A percentile compares a stretch with the other conserved stretches of the same genome.
phyloP scores from a whole-genome alignment of 2,113 vertebrate genomes.

The Pogona vitticeps region DNA sequence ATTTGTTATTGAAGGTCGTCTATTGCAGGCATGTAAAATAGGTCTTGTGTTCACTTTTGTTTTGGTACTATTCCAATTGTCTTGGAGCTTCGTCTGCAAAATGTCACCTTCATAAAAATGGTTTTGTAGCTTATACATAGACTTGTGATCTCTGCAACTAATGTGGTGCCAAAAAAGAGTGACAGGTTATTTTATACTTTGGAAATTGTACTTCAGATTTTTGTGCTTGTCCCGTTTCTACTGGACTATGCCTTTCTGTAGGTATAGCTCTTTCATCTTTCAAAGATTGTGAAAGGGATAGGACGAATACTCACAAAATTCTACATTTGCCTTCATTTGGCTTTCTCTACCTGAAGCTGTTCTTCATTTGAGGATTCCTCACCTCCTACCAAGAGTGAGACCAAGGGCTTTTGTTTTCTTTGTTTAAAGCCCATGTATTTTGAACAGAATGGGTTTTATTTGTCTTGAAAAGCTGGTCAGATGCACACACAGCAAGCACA shows the following conservation, averaged over 20 bases:
- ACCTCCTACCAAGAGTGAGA: too few relatives aligned
- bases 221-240: not conserved
- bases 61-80: not conserved
- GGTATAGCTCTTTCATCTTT: not conserved
- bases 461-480: too few relatives aligned
- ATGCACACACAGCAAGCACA: too few relatives aligned
- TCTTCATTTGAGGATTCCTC: too few relatives aligned
- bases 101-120: not conserved
- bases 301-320: too few relatives aligned
- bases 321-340: too few relatives aligned
- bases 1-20: constrained; percentile 3
- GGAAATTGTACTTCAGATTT: not conserved
- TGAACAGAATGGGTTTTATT: too few relatives aligned
- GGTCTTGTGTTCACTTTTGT: not conserved
- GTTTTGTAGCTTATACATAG: not conserved
- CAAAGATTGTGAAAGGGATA: not conserved
- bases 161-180: not conserved
- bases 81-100: constrained; percentile 1
- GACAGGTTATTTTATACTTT: not conserved
- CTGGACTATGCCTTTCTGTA: not conserved
- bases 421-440: too few relatives aligned
- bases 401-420: too few relatives aligned
- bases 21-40: not conserved
- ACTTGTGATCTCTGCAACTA: not conserved
- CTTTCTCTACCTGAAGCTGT: too few relatives aligned